Base-by-base conservation (phyloP, 2,797 vertebrate species). In the Helicolenus hilgendorfi region DNA sequence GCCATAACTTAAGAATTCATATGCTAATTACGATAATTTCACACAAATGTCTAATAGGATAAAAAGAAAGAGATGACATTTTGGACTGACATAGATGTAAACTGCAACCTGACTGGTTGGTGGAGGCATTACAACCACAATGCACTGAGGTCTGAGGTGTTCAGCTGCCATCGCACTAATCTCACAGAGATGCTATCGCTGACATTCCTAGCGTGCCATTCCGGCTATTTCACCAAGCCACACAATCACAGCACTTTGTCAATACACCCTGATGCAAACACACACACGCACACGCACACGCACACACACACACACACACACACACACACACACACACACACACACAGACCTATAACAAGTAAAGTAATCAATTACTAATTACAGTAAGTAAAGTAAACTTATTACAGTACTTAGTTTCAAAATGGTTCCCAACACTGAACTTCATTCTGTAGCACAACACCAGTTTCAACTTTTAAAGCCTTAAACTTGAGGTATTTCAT, bases 211-310 rank as follows among this genome's bases (percentile, higher is more conserved):
- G 9, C 78, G 13, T 29, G 83, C 82, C 83, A 86, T 74, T 84
- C 60, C 5, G 36, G 53, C n/a, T 41, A 36, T 70, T 83, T 91
- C 86, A 90, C 70, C 38, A 26, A 56, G 71, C 53, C 68, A 62
- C 79, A 87, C 88, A 94, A 86, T 84, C 85, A 85, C 86, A 88
- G 65, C 78, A 81, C 73, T 81, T 84, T 86, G 84, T 86, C 87
- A 89, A 77, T 0, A 65, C 11, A 33, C 58, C 62, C 62, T 3
- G 10, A 69, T n/a, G 55, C 74, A 24, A 33, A 84, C 55, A 35
- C 60, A 63, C 64, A 35, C 53, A 26, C 67, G 73, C 41, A 24
- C 65, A 65, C 24, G 73, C 60, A 35, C 65, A 62, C 11, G 27
- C 58, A 49, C 60, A 10, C 4, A 27, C 11, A 6, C 60, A 73